Percentiles rank a stretch among this genome's conserved stretches.
These are phyloP conservation scores for Platerodrilus igneus DNA, from an alignment of 2,888 invertebrate genomes.

Conservation along the genomic window DNA sequence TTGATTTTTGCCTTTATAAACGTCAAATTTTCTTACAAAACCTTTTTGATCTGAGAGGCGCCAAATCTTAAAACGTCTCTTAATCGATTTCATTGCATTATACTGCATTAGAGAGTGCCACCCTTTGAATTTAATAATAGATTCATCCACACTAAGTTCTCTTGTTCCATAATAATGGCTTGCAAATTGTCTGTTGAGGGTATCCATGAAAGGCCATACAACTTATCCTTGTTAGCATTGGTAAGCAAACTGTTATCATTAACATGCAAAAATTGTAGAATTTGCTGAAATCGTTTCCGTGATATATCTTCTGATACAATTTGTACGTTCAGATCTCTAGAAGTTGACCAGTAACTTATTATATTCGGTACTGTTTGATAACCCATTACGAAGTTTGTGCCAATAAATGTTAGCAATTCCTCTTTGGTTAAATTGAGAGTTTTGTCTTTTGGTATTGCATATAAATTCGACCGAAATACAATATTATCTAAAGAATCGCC, in stretches of 20 bases:
- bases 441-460: conserved; percentile 1
- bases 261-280: not conserved
- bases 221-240: conserved; percentile 1
- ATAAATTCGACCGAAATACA: too few relatives aligned
- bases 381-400: conserved; percentile 9
- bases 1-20: conserved; percentile 8
- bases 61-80: conserved; percentile 5
- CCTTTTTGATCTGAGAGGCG: conserved; percentile 4
- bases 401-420: conserved; percentile 6
- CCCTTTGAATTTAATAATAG: conserved; percentile 4
- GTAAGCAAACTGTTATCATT: conserved; percentile 7
- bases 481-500: not conserved
- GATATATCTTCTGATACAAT: not conserved
- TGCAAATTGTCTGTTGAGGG: conserved; percentile 1
- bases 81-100: conserved; percentile 8
- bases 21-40: conserved; percentile 7
- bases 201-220: conserved; percentile 1
- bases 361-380: conserved; percentile 4
- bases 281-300: conserved; percentile 1
- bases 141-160: conserved; percentile 5
- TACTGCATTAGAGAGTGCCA: not conserved
- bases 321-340: not conserved
- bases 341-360: not conserved
- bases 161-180: conserved; percentile 1
- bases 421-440: not conserved